phyloP scores from a whole-genome alignment of 1,140 invertebrate genomes.

The Phymastichus coffea region DNA sequence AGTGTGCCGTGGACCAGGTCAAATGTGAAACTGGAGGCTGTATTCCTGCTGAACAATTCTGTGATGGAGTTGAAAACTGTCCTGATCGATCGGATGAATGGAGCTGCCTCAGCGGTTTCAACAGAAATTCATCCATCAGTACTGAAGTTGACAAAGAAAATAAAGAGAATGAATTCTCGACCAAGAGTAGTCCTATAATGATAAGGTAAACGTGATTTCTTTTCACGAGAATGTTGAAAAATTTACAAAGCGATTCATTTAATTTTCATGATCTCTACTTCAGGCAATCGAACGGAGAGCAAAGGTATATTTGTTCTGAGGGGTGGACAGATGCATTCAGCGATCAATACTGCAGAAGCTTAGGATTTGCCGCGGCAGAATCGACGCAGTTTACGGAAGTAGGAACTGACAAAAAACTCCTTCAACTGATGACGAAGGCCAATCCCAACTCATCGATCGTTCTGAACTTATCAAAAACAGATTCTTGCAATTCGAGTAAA shows the following conservation, averaged over 20 bases:
- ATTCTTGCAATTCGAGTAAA: slow-evolving; percentile 51
- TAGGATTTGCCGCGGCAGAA: slow-evolving; percentile 58
- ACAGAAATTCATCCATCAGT: slow-evolving; percentile 20
- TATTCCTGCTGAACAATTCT: slow-evolving; percentile 56
- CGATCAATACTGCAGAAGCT: slow-evolving; percentile 56
- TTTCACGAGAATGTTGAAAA: background rate
- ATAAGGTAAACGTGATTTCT: slow-evolving; percentile 39
- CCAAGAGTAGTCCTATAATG: slow-evolving; percentile 37
- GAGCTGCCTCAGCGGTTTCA: slow-evolving; percentile 51
- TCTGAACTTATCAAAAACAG: slow-evolving; percentile 49
- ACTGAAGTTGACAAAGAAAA: slow-evolving; percentile 24
- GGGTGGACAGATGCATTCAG: slow-evolving; percentile 60
- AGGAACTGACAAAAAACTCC: slow-evolving; percentile 34
- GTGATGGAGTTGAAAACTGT: slow-evolving; percentile 65
- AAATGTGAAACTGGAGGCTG: slow-evolving; percentile 63
- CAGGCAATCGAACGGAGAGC: slow-evolving; percentile 50
- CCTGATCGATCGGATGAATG: slow-evolving; percentile 68
- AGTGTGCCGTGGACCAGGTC: slow-evolving; percentile 60
- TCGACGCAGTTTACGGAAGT: slow-evolving; percentile 43
- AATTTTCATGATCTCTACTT: slow-evolving; percentile 26
- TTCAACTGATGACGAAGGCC: slow-evolving; percentile 49
- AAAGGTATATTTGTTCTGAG: slow-evolving; percentile 56
- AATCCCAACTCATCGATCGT: slow-evolving; percentile 44
- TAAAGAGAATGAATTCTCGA: slow-evolving; percentile 30
- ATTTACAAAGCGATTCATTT: background rate